Evolutionary conservation across 2,797 vertebrate species (phyloP).

Genomic region (Lutra lutra): DNA sequence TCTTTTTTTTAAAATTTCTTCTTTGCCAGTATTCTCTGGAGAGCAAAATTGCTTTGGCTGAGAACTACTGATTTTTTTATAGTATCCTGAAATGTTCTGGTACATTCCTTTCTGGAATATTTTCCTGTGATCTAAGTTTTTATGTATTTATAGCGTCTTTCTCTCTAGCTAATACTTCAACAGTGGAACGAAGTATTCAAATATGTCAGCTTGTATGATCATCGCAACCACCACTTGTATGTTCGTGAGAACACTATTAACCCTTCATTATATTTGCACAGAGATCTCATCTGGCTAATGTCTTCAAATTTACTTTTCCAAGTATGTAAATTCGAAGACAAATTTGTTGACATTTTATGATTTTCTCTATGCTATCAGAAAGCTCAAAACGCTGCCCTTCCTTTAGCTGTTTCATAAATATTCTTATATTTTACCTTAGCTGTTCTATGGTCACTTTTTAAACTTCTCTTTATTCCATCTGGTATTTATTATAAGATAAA

Average conservation of each 20-base stretch:
- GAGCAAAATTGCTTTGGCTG: not conserved
- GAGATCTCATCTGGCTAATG: not conserved
- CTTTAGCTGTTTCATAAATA: not conserved
- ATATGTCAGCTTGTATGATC: not conserved
- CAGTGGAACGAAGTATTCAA: not conserved
- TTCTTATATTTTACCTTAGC: not conserved
- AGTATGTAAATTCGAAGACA: not conserved
- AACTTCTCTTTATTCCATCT: not conserved
- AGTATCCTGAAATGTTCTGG: not conserved
- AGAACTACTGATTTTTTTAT: not conserved
- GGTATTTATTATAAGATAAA: conserved; percentile 1
- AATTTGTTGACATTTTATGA: not conserved
- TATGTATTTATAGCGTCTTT: not conserved
- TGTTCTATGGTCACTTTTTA: not conserved
- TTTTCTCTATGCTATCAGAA: not conserved
- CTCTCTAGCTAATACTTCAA: not conserved
- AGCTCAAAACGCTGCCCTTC: not conserved
- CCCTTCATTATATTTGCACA: not conserved
- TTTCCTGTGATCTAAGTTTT: not conserved
- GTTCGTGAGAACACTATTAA: not conserved
- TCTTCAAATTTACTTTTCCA: not conserved
- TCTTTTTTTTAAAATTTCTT: not conserved
- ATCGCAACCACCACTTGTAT: not conserved
- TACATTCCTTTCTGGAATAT: not conserved
- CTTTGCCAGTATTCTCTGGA: not conserved